These are phyloP conservation scores for Himalopsyche japonica DNA, from an alignment of 2,888 invertebrate genomes.

Conservation along the genomic window DNA sequence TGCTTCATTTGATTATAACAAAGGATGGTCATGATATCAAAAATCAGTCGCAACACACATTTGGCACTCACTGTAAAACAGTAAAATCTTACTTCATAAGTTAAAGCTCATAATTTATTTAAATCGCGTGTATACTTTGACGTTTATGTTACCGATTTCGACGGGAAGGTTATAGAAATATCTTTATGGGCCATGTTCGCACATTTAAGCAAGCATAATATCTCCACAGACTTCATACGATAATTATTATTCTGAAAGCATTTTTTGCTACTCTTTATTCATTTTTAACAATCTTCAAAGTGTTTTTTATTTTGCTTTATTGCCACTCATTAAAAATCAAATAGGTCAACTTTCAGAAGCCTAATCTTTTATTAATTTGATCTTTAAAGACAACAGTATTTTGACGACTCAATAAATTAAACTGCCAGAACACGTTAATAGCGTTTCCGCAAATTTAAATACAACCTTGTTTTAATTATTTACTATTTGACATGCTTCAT, in stretches of 20 bases:
- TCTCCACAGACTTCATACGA: not conserved
- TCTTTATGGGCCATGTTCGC: constrained; percentile 30
- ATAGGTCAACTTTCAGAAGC: not conserved
- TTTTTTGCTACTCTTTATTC: not conserved
- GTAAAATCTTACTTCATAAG: constrained; percentile 23
- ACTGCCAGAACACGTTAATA: not conserved
- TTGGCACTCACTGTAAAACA: not conserved
- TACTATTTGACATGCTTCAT: not conserved
- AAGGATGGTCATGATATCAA: not conserved
- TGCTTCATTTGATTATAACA: not conserved
- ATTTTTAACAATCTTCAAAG: not conserved
- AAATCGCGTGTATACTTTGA: constrained; percentile 36
- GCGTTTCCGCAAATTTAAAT: not conserved
- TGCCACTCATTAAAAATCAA: not conserved
- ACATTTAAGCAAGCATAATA: constrained; percentile 11
- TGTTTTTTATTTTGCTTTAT: not conserved
- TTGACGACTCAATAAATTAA: not conserved
- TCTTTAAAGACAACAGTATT: not conserved
- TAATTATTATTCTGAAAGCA: not conserved
- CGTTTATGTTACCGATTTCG: constrained; percentile 36
- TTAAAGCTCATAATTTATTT: constrained; percentile 34
- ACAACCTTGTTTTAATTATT: not conserved
- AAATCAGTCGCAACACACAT: constrained; percentile 2
- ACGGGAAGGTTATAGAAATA: constrained; percentile 35
- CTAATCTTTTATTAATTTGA: not conserved